Evolutionary conservation across 1,140 invertebrate species (phyloP), one percentile per base, ranked within the genome.

Genomic region (Aphidius ervi): DNA sequence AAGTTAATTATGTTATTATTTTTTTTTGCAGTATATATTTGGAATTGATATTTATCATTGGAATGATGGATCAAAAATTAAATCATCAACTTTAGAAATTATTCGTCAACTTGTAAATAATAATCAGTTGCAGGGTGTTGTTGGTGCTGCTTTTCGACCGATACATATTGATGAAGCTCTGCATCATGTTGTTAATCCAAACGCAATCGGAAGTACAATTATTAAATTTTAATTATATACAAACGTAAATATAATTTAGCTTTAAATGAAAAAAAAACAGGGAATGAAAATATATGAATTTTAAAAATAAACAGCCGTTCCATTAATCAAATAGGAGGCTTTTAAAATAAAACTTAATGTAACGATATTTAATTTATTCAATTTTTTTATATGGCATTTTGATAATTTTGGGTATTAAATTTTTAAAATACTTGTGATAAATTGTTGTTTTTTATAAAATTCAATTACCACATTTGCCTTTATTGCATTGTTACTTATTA

Each of bases 131-230:
- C 83, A 84, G 65, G 81, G 82, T 8, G 82, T 87, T 8, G 82
- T 87, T 5, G 85, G 86, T 62, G 82, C 80, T 65, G 85, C 89
- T 5, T 90, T 85, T 69, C 73, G 84, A 3, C 85, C 87, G 8
- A 82, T 87, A 68, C 85, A 89, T 67, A 87, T 88, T 61, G 87
- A 90, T 68, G 74, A 83, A 48, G 89, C 89, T 3, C 71, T 90
- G 20, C 79, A 85, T 54, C 87, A 90, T 71, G 82, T 88, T 40
- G 82, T 85, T 69, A 83, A 85, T 59, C 77, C 82, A 3, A 82
- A 87, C 40, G 84, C 87, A 6, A 82, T 90, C 61, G 89, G 89
- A n/a, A 89, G 87, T 71, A 89, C 88, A 5, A 84, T 91, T 45
- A 82, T 91, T 39, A 82, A 85, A 60, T 89, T 91, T 74, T 81